Conservation (phyloP, 2,113 vertebrate genomes). For the Cynocephalus volans region DNA sequence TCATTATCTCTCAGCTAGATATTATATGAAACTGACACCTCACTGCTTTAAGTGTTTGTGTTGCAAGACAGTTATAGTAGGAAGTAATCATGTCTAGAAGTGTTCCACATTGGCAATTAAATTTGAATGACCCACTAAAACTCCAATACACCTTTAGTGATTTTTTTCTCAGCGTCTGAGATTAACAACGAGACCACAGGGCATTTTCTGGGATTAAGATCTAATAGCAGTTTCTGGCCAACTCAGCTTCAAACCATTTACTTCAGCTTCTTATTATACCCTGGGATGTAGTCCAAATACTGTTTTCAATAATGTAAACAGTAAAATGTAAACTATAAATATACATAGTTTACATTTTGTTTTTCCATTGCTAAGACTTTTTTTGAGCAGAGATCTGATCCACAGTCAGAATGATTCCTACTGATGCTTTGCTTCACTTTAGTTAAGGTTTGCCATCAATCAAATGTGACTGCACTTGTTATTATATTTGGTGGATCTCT, state of each 20-base stretch:
- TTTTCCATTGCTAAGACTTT: background rate
- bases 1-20: conserved; percentile 13
- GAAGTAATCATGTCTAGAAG: background rate
- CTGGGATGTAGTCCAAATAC: background rate
- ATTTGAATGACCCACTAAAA: conserved; percentile 35
- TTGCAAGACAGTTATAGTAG: background rate
- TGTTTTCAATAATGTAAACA: background rate
- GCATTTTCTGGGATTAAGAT: conserved; percentile 21
- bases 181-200: background rate
- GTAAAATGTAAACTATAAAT: too few species aligned
- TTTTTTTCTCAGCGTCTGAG: background rate
- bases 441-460: background rate
- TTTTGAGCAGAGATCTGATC: background rate
- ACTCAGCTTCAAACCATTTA: conserved; percentile 25
- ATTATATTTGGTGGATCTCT: background rate
- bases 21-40: background rate
- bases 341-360: background rate
- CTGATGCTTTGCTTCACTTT: background rate
- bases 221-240: conserved; percentile 4
- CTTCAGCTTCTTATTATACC: background rate
- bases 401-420: background rate
- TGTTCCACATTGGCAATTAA: background rate
- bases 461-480: background rate
- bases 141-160: background rate
- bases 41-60: background rate